Percentiles rank a stretch among this genome's conserved stretches.
Evolutionary conservation across 2,888 invertebrate species (phyloP).

Genomic region (Ophonus ardosiacus): DNA sequence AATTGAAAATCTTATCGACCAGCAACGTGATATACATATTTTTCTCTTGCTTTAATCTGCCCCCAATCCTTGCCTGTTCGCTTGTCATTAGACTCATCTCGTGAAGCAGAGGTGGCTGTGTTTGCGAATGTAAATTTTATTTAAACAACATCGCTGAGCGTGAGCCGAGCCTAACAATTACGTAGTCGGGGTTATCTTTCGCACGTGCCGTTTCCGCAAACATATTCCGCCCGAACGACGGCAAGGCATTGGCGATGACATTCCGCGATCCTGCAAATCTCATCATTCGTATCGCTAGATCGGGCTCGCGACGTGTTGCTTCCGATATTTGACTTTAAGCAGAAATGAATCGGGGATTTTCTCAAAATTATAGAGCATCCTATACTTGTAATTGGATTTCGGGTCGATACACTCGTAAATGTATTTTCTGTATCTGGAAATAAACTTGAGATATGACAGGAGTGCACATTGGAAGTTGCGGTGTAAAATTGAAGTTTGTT

Average conservation of each 20-base stretch:
- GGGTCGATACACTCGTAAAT: background rate
- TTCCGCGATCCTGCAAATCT: slow-evolving; percentile 29
- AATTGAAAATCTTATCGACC: too few species aligned
- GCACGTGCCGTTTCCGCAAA: slow-evolving; percentile 54
- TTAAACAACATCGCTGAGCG: slow-evolving; percentile 48
- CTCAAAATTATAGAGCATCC: background rate
- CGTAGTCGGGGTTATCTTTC: slow-evolving; percentile 49
- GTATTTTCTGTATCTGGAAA: background rate
- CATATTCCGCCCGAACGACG: slow-evolving; percentile 21
- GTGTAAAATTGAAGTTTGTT: background rate
- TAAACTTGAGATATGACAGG: background rate
- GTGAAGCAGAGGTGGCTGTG: slow-evolving; percentile 31
- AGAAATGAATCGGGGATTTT: slow-evolving; percentile 2
- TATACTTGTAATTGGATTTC: slow-evolving; percentile 9
- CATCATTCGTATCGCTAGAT: slow-evolving; percentile 26
- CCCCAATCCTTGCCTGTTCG: too few species aligned
- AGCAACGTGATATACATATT: too few species aligned
- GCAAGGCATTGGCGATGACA: slow-evolving; percentile 23
- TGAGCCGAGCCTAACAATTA: slow-evolving; percentile 43
- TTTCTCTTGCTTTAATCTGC: too few species aligned
- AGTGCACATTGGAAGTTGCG: background rate
- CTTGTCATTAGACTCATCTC: background rate
- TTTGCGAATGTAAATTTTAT: slow-evolving; percentile 62
- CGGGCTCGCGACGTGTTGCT: slow-evolving; percentile 32
- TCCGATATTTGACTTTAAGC: slow-evolving; percentile 12